Evolutionary conservation across 2,888 invertebrate genomes (phyloP).

Genomic region (Sinelater perroti): DNA sequence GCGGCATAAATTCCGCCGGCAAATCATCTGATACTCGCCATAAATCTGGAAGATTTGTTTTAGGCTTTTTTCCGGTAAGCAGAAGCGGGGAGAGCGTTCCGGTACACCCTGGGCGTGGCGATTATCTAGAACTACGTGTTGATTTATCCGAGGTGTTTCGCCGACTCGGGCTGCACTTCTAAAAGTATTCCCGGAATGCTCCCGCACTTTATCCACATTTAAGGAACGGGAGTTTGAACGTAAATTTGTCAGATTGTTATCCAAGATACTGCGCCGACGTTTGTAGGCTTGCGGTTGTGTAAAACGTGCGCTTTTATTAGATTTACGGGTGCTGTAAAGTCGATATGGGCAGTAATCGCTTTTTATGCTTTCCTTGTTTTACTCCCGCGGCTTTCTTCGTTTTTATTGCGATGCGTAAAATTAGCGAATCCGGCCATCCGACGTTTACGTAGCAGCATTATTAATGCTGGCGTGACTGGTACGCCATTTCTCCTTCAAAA

Average conservation of each 20-base stretch:
- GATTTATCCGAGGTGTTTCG: slow-evolving; percentile 46
- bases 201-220: slow-evolving; percentile 39
- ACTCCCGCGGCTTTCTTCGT: too few species aligned
- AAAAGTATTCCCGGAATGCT: slow-evolving; percentile 42
- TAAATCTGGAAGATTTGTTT: slow-evolving; percentile 41
- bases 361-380: too few species aligned
- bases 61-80: slow-evolving; percentile 37
- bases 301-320: slow-evolving; percentile 43
- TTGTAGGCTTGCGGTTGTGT: slow-evolving; percentile 42
- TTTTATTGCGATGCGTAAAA: too few species aligned
- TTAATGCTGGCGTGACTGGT: too few species aligned
- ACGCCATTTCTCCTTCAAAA: too few species aligned
- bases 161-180: slow-evolving; percentile 38
- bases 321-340: slow-evolving; percentile 44
- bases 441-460: too few species aligned
- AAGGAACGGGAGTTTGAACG: slow-evolving; percentile 38
- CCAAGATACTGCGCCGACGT: slow-evolving; percentile 43
- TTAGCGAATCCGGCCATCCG: too few species aligned
- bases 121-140: slow-evolving; percentile 44
- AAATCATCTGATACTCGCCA: slow-evolving; percentile 27
- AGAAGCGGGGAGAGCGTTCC: slow-evolving; percentile 3
- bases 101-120: slow-evolving; percentile 37
- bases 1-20: slow-evolving; percentile 19
- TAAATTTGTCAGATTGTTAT: slow-evolving; percentile 48
- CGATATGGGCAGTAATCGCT: slow-evolving; percentile 41